phyloP scores from a whole-genome alignment of 2,888 invertebrate species.

The Drosophila emarginata region DNA sequence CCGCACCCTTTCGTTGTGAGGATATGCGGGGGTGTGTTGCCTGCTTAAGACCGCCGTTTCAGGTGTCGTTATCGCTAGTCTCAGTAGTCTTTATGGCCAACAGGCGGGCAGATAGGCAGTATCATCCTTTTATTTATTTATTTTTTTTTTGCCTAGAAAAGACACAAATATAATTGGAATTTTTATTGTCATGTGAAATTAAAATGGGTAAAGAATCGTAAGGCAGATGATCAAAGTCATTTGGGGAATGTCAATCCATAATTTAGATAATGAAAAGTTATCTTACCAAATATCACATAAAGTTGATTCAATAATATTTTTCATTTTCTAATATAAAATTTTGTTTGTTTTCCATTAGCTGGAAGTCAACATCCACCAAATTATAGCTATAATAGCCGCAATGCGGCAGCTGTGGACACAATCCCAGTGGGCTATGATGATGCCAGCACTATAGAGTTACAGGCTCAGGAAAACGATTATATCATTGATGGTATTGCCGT shows the following conservation, averaged over 20 bases:
- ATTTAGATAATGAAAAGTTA: neutral
- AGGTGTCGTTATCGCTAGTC: slow-evolving; percentile 41
- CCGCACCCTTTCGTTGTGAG: slow-evolving; percentile 30
- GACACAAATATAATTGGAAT: slow-evolving; percentile 63
- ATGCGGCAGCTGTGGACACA: slow-evolving; percentile 20
- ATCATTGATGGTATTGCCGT: slow-evolving; percentile 43
- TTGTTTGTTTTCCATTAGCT: neutral
- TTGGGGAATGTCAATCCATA: neutral
- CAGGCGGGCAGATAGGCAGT: slow-evolving; percentile 13
- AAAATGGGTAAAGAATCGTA: neutral
- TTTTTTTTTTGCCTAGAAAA: slow-evolving; percentile 26
- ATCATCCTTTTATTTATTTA: slow-evolving; percentile 21
- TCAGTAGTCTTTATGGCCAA: slow-evolving; percentile 45
- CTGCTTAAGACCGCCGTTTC: slow-evolving; percentile 15
- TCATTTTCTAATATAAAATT: neutral
- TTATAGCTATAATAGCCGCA: slow-evolving; percentile 47
- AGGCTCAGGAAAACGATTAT: slow-evolving; percentile 60
- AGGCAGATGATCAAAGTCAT: neutral
- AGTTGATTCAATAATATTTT: neutral
- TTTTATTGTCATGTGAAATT: slow-evolving; percentile 51
- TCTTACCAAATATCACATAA: neutral
- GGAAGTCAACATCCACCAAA: slow-evolving; percentile 32
- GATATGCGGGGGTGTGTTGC: slow-evolving; percentile 34
- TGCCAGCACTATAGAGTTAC: slow-evolving; percentile 49
- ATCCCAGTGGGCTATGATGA: slow-evolving; percentile 36